Percentiles rank a stretch among this genome's conserved stretches.
Conservation (phyloP, 2,888 invertebrate species). For the Eremobia ochroleuca region DNA sequence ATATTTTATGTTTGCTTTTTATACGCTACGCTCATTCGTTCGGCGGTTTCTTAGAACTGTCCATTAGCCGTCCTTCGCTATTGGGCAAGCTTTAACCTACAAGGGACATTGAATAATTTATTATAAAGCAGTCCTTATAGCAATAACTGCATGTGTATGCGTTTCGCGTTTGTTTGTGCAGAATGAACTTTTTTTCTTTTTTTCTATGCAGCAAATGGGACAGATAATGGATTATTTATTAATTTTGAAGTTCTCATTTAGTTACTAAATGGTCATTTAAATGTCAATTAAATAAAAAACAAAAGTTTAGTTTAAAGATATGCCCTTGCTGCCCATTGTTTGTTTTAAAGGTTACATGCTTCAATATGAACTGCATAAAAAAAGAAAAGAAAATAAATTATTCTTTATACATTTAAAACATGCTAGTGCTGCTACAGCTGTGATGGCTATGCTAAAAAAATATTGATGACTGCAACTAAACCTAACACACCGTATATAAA, state of each 20-base stretch:
- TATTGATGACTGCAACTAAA: conserved; percentile 7
- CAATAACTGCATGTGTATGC: conserved; percentile 25
- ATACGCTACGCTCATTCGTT: conserved; percentile 58
- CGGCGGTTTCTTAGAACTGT: conserved; percentile 69
- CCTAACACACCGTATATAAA: conserved; percentile 14
- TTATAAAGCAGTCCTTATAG: conserved; percentile 29
- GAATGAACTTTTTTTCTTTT: no score
- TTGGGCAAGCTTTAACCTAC: conserved; percentile 53
- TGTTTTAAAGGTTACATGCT: conserved; percentile 28
- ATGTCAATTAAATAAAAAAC: background rate
- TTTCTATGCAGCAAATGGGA: conserved; percentile 9
- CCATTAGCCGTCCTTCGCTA: conserved; percentile 39
- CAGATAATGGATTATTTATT: conserved; percentile 12
- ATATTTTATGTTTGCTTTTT: conserved; percentile 75
- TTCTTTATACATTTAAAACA: background rate
- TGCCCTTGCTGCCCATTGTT: conserved; percentile 7
- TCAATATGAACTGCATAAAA: conserved; percentile 4
- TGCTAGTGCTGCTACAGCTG: background rate
- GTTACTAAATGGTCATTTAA: background rate
- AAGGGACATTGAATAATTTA: conserved; percentile 52
- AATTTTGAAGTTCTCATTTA: conserved; percentile 10
- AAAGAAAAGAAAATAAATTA: background rate
- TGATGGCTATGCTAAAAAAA: background rate
- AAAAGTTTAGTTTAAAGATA: conserved; percentile 17
- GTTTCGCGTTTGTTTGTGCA: no score